phyloP scores from a whole-genome alignment of 2,888 invertebrate species.

The Polydrusus tereticollis region DNA sequence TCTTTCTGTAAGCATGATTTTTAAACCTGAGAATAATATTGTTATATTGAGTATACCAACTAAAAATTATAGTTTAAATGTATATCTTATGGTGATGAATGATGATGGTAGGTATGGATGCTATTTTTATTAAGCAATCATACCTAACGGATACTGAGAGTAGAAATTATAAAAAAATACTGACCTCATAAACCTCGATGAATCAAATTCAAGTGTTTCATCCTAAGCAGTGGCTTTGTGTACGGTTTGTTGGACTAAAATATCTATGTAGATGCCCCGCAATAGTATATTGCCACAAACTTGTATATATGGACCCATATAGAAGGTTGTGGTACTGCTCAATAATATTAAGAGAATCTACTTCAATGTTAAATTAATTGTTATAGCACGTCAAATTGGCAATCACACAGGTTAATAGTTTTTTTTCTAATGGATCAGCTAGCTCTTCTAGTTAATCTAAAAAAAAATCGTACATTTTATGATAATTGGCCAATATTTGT shows the following conservation, averaged over 20 bases:
- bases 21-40: constrained; percentile 7
- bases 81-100: no score
- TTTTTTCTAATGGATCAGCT: no score
- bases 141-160: background rate
- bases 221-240: background rate
- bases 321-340: background rate
- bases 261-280: constrained; percentile 12
- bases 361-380: background rate
- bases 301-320: no score
- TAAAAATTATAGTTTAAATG: no score
- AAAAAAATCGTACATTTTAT: no score
- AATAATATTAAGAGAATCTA: background rate
- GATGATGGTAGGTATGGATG: background rate
- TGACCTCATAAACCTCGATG: constrained; percentile 14
- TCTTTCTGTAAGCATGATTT: background rate
- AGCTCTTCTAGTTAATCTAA: no score
- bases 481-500: no score
- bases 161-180: no score
- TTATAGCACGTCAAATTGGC: background rate
- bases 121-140: background rate
- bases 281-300: background rate
- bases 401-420: background rate
- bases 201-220: constrained; percentile 16
- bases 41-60: background rate
- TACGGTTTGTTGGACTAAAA: constrained; percentile 3